Evolutionary conservation across 2,113 vertebrate genomes (phyloP).

Genomic region (Malurus elegans): DNA sequence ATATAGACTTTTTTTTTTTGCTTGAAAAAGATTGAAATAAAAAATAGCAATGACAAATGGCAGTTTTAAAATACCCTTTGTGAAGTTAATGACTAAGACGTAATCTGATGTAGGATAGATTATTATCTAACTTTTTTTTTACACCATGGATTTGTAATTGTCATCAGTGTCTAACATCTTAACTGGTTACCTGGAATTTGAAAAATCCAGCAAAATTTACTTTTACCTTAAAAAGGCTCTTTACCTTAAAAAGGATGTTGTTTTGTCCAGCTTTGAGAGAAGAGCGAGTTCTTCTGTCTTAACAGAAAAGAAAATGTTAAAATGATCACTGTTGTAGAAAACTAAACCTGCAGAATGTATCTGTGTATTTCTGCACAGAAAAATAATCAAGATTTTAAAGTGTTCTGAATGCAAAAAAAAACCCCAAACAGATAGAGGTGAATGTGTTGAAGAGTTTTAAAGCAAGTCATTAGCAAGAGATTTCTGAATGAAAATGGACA

Average conservation of each 20-base stretch:
- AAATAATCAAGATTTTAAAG: background rate
- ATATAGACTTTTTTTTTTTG: background rate
- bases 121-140: background rate
- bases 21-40: background rate
- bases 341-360: background rate
- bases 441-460: background rate
- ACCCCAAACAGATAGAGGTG: background rate
- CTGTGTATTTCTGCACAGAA: background rate
- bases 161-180: background rate
- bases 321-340: background rate
- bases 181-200: background rate
- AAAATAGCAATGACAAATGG: background rate
- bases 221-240: background rate
- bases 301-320: background rate
- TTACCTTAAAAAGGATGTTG: background rate
- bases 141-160: background rate
- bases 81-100: background rate
- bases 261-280: background rate
- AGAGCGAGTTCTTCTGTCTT: background rate
- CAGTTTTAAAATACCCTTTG: background rate
- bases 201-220: background rate
- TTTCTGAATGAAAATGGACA: background rate
- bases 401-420: background rate
- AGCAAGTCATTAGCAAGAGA: background rate
- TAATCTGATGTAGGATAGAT: background rate